Percentiles rank a stretch among this genome's conserved stretches.
Evolutionary conservation across 35 echinoderm and acorn worm genomes (phyloP).

Genomic region (Heliocidaris tuberculata): DNA sequence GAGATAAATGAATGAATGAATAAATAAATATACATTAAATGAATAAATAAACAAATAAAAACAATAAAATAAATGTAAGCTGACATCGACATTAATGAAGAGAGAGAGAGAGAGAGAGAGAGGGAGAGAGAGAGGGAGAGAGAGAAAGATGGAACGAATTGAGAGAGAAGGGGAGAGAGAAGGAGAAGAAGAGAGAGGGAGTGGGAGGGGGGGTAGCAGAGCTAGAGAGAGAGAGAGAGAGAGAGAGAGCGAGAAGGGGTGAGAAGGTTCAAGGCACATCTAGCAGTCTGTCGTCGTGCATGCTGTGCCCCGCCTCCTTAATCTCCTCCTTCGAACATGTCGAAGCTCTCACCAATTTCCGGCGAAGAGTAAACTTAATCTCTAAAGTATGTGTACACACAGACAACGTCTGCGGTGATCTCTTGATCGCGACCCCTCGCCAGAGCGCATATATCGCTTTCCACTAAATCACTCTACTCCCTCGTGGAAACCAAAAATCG

Average conservation of each 20-base stretch:
- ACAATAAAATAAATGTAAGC: too few species aligned
- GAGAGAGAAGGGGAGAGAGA: background rate
- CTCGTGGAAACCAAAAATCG: background rate
- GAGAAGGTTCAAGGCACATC: background rate
- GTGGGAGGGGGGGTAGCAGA: background rate
- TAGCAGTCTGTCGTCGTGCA: background rate
- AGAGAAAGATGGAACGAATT: too few species aligned
- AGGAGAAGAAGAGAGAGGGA: too few species aligned
- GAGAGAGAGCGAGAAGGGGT: background rate
- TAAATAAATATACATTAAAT: too few species aligned
- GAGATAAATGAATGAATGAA: too few species aligned
- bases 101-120: background rate
- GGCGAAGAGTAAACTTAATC: background rate
- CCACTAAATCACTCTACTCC: background rate
- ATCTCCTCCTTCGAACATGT: background rate
- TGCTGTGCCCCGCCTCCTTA: background rate
- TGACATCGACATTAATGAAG: too few species aligned
- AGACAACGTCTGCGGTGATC: background rate
- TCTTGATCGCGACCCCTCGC: background rate
- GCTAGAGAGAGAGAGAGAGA: too few species aligned
- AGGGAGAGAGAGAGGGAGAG: background rate
- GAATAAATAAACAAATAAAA: too few species aligned
- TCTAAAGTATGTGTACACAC: constrained; percentile 1
- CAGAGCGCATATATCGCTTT: background rate
- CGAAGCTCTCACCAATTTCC: background rate